Evolutionary conservation across 2,797 vertebrate species (phyloP).

Genomic region (Arrhamphus sclerolepis): DNA sequence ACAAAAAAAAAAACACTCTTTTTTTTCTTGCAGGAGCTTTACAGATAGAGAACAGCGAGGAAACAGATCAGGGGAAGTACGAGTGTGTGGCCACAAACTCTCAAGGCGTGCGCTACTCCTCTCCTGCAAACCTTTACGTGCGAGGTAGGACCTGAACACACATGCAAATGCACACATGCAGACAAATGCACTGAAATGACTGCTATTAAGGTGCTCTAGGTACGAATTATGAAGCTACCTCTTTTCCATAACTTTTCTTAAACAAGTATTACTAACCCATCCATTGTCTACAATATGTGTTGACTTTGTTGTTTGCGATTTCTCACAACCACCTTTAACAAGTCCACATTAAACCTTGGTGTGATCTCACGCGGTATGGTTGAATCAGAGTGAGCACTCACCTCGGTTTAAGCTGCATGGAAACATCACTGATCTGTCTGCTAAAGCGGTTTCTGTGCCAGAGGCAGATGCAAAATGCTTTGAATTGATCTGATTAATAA

Average conservation of each 20-base stretch:
- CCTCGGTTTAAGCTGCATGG: constrained; percentile 78
- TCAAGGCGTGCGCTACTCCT: constrained; percentile 96
- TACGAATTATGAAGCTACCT: constrained; percentile 32
- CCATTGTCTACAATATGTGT: constrained; percentile 75
- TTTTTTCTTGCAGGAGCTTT: constrained; percentile 86
- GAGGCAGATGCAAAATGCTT: constrained; percentile 42
- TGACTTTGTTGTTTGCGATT: constrained; percentile 69
- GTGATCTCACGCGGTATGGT: constrained; percentile 21
- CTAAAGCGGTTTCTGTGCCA: constrained; percentile 64
- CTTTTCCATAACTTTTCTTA: constrained; percentile 56
- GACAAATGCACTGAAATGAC: constrained; percentile 27
- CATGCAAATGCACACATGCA: too few species aligned
- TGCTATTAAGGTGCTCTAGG: constrained; percentile 34
- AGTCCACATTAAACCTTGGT: constrained; percentile 73
- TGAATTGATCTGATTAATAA: constrained; percentile 22
- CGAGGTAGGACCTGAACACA: constrained; percentile 91
- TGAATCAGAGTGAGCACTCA: constrained; percentile 28
- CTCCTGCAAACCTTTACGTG: constrained; percentile 98
- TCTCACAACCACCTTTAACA: constrained; percentile 70
- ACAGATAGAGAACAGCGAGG: constrained; percentile 98
- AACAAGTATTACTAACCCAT: constrained; percentile 75
- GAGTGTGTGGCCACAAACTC: constrained; percentile 97
- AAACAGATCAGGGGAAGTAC: constrained; percentile 98
- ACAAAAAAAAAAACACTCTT: constrained; percentile 13
- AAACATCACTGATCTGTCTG: constrained; percentile 62